Conservation (phyloP, 2,888 invertebrate genomes). For the Metacarcinus magister region DNA sequence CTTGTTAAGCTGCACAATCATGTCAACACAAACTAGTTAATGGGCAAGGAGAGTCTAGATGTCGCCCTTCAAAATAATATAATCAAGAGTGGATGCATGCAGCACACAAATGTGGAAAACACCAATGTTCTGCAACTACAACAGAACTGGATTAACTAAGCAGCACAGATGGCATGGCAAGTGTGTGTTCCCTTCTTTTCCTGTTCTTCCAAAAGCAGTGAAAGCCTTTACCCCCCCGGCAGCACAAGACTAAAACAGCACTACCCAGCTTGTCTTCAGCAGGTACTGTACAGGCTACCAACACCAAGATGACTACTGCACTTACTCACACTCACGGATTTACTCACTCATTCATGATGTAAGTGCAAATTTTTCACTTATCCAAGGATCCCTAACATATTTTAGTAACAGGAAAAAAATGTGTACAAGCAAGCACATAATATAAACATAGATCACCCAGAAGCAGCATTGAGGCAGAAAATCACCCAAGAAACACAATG, state of each 20-base stretch:
- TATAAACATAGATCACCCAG: too few relatives aligned
- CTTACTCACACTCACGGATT: neutral
- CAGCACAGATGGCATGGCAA: neutral
- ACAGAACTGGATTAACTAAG: neutral
- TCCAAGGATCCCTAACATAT: too few relatives aligned
- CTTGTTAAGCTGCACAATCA: neutral
- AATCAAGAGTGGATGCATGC: conserved; percentile 8
- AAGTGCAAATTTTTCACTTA: too few relatives aligned
- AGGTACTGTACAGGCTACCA: neutral
- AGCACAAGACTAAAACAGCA: neutral
- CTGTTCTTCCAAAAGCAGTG: neutral
- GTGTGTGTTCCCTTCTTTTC: neutral
- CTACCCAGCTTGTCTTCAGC: neutral
- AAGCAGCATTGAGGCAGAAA: too few relatives aligned
- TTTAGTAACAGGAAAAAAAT: too few relatives aligned
- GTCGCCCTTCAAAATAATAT: neutral
- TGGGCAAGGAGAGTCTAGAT: neutral
- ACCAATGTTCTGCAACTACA: neutral
- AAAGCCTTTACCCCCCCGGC: neutral
- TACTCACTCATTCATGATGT: too few relatives aligned
- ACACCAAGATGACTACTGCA: neutral
- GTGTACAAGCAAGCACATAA: too few relatives aligned
- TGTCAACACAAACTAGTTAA: neutral
- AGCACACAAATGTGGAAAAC: neutral
- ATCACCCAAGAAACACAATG: too few relatives aligned